Evolutionary conservation across 2,113 vertebrate genomes (phyloP).

Genomic region (Paralichthys olivaceus): DNA sequence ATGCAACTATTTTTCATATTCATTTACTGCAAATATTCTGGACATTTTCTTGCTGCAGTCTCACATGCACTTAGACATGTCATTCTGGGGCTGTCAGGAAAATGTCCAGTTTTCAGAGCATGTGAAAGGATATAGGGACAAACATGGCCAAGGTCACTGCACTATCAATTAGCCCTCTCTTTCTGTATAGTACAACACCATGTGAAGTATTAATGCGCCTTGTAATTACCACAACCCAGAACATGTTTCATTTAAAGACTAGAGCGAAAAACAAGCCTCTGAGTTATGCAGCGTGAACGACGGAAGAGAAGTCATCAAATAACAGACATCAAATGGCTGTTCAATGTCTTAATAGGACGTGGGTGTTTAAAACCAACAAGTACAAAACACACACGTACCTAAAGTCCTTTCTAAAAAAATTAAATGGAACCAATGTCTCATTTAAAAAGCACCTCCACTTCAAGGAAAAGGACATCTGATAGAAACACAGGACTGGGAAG

Average conservation of each 20-base stretch:
- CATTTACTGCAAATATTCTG: too few relatives aligned
- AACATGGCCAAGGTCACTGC: constrained; percentile 15
- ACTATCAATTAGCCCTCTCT: constrained; percentile 50
- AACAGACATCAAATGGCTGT: constrained; percentile 18
- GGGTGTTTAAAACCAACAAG: not conserved
- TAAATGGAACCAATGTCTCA: constrained; percentile 1
- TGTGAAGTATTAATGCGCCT: constrained; percentile 37
- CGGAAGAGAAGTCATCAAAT: constrained; percentile 24
- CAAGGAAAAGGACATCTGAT: constrained; percentile 14
- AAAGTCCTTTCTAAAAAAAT: not conserved
- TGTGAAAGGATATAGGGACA: too few relatives aligned
- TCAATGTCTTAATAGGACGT: constrained; percentile 12
- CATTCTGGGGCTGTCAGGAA: too few relatives aligned
- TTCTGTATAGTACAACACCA: constrained; percentile 13
- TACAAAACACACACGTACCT: not conserved
- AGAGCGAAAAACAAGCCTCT: constrained; percentile 28
- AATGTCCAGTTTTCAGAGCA: too few relatives aligned
- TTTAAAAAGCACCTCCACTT: constrained; percentile 12
- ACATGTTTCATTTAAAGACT: constrained; percentile 51
- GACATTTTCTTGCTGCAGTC: too few relatives aligned
- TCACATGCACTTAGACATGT: too few relatives aligned
- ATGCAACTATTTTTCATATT: too few relatives aligned
- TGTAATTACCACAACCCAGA: constrained; percentile 60
- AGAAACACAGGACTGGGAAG: constrained; percentile 11
- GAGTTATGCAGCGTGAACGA: constrained; percentile 38